Base-by-base conservation (phyloP, 2,888 invertebrate species). In the Allygus modestus region DNA sequence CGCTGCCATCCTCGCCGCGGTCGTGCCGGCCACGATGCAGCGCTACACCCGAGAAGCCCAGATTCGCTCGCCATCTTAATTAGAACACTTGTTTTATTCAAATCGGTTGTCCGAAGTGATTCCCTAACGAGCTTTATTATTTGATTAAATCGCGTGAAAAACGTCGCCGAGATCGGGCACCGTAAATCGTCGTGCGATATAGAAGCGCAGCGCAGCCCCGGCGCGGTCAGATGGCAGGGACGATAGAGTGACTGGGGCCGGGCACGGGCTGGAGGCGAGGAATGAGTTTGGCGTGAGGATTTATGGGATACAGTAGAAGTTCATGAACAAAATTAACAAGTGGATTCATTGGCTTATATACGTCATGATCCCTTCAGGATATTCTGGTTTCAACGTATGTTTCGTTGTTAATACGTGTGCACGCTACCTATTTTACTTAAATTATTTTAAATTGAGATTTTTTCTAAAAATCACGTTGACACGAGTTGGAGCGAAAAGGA, bases 71-170 rank as follows among this genome's bases (percentile, higher is more conserved):
- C 54, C 54, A 46, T 54, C 54, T 65, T 58, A 79, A 79, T 79
- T 79, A 79, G 51, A 79, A 58, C 79, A 51, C 58, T 28, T 79
- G 79, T 79, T 79, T 77, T 79, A 58, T 79, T 54, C 37, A 31
- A 28, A 75, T 75, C 46, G 51, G 26, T 20, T 31, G 58, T 33
- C 79, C 31, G n/a, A 9, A 26, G 23, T 79, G 79, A 79, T 79
- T 12, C 58, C 15, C 79, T 79, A 79, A 79, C 79, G 79, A 79
- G 79, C 79, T 79, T 79, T 79, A 58, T 79, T 79, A 58, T n/a
- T 79, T 54, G 79, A 79, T 79, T 33, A 58, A 58, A 79, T 79
- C 79, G 79, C 79, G 51, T 79, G 79, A 79, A 58, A 79, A 79
- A 79, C 33, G 79, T 79, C 58, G 33, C 33, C 79, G 33, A 7